These are phyloP conservation scores for Eutolmus rufibarbis DNA, from an alignment of 2,888 invertebrate species.

Conservation along the genomic window DNA sequence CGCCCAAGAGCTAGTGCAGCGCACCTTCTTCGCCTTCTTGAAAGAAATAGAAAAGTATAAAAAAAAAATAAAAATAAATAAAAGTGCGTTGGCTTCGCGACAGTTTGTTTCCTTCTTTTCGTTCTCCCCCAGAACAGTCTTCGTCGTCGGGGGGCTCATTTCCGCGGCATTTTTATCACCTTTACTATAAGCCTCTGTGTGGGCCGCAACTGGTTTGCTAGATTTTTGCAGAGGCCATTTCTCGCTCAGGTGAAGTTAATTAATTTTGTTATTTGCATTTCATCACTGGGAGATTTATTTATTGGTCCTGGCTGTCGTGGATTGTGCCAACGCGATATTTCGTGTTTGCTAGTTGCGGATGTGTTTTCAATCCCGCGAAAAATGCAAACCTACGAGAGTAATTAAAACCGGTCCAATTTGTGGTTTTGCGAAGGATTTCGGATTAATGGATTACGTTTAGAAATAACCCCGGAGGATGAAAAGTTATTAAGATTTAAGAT, in stretches of 20 bases:
- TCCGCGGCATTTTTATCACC: background rate
- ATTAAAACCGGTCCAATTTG: background rate
- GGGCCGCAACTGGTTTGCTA: background rate
- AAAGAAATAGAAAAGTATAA: background rate
- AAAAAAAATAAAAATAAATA: background rate
- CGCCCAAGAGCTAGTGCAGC: background rate
- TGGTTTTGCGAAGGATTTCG: background rate
- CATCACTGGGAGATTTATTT: background rate
- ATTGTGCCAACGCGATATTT: slow-evolving; percentile 10
- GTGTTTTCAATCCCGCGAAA: background rate
- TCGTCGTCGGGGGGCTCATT: background rate
- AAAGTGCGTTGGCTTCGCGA: slow-evolving; percentile 13
- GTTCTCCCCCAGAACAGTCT: background rate
- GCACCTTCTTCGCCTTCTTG: background rate
- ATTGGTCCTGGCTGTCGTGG: background rate
- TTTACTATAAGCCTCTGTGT: background rate
- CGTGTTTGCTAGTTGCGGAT: background rate
- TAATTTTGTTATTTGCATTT: slow-evolving; percentile 27
- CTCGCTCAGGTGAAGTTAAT: background rate
- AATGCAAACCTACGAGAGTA: background rate
- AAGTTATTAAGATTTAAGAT: background rate
- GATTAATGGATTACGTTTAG: background rate
- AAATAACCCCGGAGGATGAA: background rate
- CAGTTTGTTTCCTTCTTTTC: slow-evolving; percentile 18
- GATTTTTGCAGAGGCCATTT: background rate